Evolutionary conservation across 2,113 vertebrate genomes (phyloP).

Genomic region (Xyrauchen texanus): DNA sequence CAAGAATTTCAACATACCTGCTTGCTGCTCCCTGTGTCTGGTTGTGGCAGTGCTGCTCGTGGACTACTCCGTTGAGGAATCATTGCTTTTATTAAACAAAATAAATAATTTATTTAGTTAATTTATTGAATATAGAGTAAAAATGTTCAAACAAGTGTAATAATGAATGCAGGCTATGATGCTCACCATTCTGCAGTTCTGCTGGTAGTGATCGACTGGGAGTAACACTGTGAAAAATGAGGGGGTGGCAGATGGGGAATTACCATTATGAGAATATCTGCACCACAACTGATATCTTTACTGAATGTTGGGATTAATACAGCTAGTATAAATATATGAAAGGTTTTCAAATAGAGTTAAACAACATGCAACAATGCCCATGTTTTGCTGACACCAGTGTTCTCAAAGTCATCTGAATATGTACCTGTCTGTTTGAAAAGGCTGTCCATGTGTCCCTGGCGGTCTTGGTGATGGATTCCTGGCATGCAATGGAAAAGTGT

Average conservation of each 20-base stretch:
- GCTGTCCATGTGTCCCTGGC: slow-evolving; percentile 47
- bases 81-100: slow-evolving; percentile 55
- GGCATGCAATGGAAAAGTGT: slow-evolving; percentile 79
- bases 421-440: slow-evolving; percentile 60
- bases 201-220: slow-evolving; percentile 70
- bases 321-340: too few species aligned
- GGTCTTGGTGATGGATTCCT: slow-evolving; percentile 71
- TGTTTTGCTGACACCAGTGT: too few species aligned
- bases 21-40: neutral
- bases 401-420: neutral
- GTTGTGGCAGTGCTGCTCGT: slow-evolving; percentile 47
- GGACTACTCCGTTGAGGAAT: slow-evolving; percentile 62
- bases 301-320: too few species aligned
- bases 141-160: neutral
- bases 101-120: neutral
- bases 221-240: slow-evolving; percentile 53
- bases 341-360: too few species aligned
- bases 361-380: too few species aligned
- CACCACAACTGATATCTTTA: too few species aligned
- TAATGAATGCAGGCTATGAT: neutral
- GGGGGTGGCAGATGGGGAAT: neutral
- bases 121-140: neutral
- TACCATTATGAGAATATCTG: neutral
- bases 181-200: slow-evolving; percentile 72
- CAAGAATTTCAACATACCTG: slow-evolving; percentile 43